Conservation (phyloP, 2,888 invertebrate genomes). For the Zelleria hepariella region DNA sequence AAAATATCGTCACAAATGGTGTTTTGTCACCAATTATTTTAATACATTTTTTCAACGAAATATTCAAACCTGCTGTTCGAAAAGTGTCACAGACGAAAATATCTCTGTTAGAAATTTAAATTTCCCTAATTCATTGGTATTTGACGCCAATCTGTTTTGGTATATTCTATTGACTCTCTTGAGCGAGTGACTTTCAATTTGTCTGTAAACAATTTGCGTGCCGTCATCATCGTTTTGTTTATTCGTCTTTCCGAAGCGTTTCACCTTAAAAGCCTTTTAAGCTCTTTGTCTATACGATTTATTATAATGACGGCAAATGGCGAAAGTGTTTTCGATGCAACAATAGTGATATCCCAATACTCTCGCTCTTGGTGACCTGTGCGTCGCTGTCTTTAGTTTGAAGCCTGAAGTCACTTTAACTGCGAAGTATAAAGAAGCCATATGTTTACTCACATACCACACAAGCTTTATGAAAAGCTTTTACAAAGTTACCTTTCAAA, state of each 20-base stretch:
- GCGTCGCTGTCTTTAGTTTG: not conserved
- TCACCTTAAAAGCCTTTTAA: constrained; percentile 4
- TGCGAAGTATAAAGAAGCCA: not conserved
- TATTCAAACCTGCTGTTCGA: not conserved
- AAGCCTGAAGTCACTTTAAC: not conserved
- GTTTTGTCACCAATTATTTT: not conserved
- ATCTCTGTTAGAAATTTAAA: not conserved
- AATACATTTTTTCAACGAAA: not conserved
- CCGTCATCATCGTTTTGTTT: not conserved
- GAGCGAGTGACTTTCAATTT: not conserved
- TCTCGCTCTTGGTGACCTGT: not conserved
- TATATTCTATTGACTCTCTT: not conserved
- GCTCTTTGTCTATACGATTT: constrained; percentile 2
- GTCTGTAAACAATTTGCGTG: not conserved
- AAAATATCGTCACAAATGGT: too few species aligned
- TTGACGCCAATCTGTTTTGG: not conserved
- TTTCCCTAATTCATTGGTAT: not conserved
- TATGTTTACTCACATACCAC: not conserved
- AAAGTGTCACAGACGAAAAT: not conserved
- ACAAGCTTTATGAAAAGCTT: not conserved
- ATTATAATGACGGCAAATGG: constrained; percentile 1
- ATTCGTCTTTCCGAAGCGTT: not conserved
- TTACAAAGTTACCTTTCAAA: not conserved
- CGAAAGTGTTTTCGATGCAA: not conserved
- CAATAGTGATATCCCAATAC: not conserved